These are phyloP conservation scores for Enoplolaimus lenunculus DNA, from an alignment of 2,888 invertebrate species.

Conservation along the genomic window DNA sequence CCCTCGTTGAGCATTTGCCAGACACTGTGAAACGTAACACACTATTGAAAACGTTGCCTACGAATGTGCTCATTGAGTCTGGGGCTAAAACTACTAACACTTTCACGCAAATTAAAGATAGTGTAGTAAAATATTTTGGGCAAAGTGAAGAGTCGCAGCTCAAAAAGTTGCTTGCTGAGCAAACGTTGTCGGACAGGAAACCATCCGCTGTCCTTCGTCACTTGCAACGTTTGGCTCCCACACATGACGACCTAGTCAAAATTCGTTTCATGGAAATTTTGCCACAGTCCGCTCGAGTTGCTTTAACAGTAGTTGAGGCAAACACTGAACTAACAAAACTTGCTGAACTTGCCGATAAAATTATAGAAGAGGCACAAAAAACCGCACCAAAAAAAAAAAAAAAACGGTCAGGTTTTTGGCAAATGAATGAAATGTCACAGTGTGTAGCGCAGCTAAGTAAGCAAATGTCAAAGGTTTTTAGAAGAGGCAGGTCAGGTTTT, in stretches of 20 bases:
- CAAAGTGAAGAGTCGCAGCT: neutral
- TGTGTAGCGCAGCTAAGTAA: neutral
- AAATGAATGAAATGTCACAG: neutral
- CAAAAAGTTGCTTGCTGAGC: neutral
- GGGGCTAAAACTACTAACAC: neutral
- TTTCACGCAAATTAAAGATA: neutral
- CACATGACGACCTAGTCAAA: neutral
- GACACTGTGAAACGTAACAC: neutral
- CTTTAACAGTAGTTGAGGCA: neutral
- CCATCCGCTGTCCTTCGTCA: neutral
- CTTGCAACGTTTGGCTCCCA: slow-evolving; percentile 7
- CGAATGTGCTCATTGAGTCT: neutral
- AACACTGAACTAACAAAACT: neutral
- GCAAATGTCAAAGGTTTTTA: neutral
- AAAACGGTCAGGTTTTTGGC: neutral
- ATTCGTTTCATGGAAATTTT: slow-evolving; percentile 5
- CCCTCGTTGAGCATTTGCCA: neutral
- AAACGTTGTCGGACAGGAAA: neutral
- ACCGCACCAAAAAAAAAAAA: neutral
- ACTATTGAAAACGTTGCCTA: neutral
- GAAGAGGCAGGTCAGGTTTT: too few species aligned
- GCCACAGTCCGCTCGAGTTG: neutral
- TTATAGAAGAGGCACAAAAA: neutral
- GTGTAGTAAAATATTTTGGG: neutral
- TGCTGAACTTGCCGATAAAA: slow-evolving; percentile 5